phyloP scores from a whole-genome alignment of 92 coral and sea anemone species.

The Porites divaricata region DNA sequence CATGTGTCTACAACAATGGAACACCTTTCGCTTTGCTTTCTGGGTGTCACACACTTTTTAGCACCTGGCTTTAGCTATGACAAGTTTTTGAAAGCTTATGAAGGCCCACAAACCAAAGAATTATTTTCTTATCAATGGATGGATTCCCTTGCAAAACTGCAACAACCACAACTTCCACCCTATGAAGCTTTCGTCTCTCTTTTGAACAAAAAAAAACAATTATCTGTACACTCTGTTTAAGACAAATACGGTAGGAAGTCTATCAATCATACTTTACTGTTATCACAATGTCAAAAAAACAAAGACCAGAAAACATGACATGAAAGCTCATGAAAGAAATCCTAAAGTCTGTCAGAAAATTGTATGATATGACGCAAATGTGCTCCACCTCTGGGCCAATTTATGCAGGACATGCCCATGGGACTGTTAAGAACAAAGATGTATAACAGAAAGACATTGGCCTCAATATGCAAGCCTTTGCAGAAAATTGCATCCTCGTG shows the following conservation, averaged over 20 bases:
- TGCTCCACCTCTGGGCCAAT: constrained; percentile 52
- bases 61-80: constrained; percentile 50
- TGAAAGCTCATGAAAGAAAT: constrained; percentile 2
- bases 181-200: constrained; percentile 52
- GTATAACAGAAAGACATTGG: constrained; percentile 49
- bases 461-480: constrained; percentile 39
- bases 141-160: constrained; percentile 37
- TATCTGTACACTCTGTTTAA: constrained; percentile 49
- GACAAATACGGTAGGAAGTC: constrained; percentile 53
- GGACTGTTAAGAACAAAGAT: constrained; percentile 42
- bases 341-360: constrained; percentile 33
- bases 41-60: constrained; percentile 28
- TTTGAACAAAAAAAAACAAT: constrained; percentile 36
- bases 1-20: not conserved
- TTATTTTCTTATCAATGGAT: constrained; percentile 47
- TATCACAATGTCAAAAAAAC: constrained; percentile 49
- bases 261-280: constrained; percentile 49
- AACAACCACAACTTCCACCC: constrained; percentile 40
- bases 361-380: constrained; percentile 55
- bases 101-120: constrained; percentile 1
- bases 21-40: not conserved
- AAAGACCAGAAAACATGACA: not conserved
- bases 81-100: constrained; percentile 41
- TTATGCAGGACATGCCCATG: constrained; percentile 50
- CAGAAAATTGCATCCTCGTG: constrained; percentile 41